Conservation (phyloP, 2,888 invertebrate genomes). For the Catocala fraxini region DNA sequence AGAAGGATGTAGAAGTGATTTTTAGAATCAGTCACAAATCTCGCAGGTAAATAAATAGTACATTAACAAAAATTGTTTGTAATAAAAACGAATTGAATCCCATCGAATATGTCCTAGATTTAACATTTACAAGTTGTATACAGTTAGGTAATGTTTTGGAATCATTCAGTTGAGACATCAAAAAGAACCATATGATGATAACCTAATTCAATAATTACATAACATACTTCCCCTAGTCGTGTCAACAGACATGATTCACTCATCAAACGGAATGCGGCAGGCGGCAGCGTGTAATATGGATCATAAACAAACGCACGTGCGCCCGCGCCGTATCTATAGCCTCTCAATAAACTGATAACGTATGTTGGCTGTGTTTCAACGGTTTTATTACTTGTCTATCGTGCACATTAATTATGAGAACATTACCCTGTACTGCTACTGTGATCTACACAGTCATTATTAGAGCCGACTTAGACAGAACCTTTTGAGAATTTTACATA, state of each 20-base stretch:
- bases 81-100: no score
- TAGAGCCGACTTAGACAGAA: no score
- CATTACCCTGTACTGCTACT: not conserved
- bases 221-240: constrained; percentile 13
- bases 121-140: no score
- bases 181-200: no score
- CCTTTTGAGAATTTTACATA: no score
- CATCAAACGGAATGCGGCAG: constrained; percentile 44
- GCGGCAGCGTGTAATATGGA: constrained; percentile 40
- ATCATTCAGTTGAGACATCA: no score
- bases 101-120: no score
- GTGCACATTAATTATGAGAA: constrained; percentile 26
- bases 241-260: constrained; percentile 45
- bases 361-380: constrained; percentile 42
- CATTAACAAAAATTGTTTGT: no score
- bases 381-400: constrained; percentile 30
- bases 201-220: constrained; percentile 1
- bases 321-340: constrained; percentile 29
- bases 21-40: no score
- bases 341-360: constrained; percentile 48
- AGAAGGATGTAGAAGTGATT: no score
- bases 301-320: constrained; percentile 54
- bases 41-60: no score
- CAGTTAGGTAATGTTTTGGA: no score
- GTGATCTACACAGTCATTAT: not conserved